Evolutionary conservation across 2,113 vertebrate species (phyloP), one percentile per base, ranked within the genome.

Genomic region (Datnioides undecimradiatus): DNA sequence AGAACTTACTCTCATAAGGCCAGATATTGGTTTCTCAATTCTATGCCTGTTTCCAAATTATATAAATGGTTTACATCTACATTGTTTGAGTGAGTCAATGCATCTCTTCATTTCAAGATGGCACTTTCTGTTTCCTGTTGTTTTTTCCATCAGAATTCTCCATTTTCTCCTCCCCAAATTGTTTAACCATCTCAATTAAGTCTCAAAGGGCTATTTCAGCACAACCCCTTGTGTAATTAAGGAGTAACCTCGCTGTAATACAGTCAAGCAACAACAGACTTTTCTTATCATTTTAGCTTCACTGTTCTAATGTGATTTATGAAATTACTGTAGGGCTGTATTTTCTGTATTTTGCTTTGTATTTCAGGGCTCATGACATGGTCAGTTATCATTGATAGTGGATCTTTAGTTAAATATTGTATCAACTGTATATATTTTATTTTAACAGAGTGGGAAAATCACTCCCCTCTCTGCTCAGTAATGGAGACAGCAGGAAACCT

Each of bases 121-220:
- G 12, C 40, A 34, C 49, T 55, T 38, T 73, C 23, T 21, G 3
- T n/a, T 71, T 31, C 29, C 11, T 73, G 29, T 49, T 41, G 41
- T 58, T 58, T 41, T 1, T 41, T 67, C 25, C n/a, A 19, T 54
- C 17, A 40, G 34, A 64, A 41, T 11, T 34, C 51, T 58, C 54
- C 21, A 8, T 5, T 5, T 71, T 80, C 52, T 71, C 69, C 49
- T 72, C 58, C 70, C 31, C n/a, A 21, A 51, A 73, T 52, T 3
- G 17, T 69, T 75, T 65, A 73, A 58, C 49, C 67, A 34, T 73
- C 63, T 64, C 48, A 69, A 65, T 71, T 65, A 48, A 66, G 27
- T 48, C 48, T 65, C 8, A 40, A 41, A 43, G 51, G 21, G 13
- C n/a, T 52, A 11, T 81, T 55, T 73, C 31, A 49, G 9, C 36